phyloP scores from a whole-genome alignment of 2,888 invertebrate species.

The Drosophila atroscutellata region DNA sequence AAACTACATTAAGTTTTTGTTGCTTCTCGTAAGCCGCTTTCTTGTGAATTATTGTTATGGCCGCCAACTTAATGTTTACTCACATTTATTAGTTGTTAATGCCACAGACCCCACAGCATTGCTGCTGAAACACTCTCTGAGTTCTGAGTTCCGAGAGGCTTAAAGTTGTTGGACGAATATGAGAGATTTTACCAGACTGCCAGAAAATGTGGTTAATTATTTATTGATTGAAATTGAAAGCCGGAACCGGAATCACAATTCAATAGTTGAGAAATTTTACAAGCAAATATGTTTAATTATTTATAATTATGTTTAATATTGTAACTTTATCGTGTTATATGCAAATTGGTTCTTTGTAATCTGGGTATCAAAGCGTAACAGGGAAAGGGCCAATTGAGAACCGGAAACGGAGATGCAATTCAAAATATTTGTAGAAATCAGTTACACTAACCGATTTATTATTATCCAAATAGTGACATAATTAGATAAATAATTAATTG shows the following conservation, averaged over 20 bases:
- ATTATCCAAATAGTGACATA: background rate
- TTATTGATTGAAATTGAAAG: background rate
- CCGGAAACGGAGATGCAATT: background rate
- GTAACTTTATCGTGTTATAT: background rate
- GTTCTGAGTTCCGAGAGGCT: background rate
- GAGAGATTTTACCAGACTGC: background rate
- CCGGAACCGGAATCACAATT: background rate
- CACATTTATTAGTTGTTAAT: conserved; percentile 1
- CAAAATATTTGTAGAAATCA: background rate
- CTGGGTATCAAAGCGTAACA: background rate
- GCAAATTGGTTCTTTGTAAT: background rate
- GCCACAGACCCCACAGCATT: background rate
- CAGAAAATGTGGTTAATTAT: background rate
- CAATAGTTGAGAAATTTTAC: background rate
- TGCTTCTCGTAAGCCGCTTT: background rate
- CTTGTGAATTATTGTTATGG: conserved; percentile 13
- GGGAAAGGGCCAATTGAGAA: background rate
- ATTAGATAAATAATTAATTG: background rate
- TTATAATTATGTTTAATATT: background rate
- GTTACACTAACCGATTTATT: background rate
- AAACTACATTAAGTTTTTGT: conserved; percentile 11
- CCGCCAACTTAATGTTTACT: conserved; percentile 7
- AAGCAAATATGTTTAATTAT: background rate
- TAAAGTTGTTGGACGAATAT: background rate
- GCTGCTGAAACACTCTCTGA: background rate